phyloP scores from a whole-genome alignment of 2,113 vertebrate genomes.

The Etheostoma spectabile region DNA sequence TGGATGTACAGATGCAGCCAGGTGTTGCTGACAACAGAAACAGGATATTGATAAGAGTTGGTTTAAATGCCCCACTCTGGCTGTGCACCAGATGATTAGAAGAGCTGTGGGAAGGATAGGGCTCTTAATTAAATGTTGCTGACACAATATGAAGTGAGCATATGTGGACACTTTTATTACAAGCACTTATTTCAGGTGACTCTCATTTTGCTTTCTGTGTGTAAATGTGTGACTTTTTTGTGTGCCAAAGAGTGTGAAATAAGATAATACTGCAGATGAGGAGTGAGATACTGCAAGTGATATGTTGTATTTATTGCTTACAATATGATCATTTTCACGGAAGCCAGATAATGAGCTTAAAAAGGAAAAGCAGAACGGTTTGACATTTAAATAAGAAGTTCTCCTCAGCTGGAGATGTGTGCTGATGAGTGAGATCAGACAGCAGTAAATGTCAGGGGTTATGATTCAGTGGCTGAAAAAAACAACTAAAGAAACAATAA shows the following conservation, averaged over 20 bases:
- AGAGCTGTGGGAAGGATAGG: conserved; percentile 6
- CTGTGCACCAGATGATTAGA: conserved; percentile 21
- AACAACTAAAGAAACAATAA: background rate
- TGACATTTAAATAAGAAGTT: conserved; percentile 41
- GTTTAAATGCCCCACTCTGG: conserved; percentile 43
- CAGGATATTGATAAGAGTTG: conserved; percentile 34
- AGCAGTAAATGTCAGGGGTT: conserved; percentile 40
- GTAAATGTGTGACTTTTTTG: conserved; percentile 8
- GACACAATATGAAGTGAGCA: conserved; percentile 13
- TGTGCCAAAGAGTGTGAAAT: conserved; percentile 15
- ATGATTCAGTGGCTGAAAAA: conserved; percentile 23
- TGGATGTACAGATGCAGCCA: conserved; percentile 30
- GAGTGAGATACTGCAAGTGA: conserved; percentile 12
- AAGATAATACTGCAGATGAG: conserved; percentile 9
- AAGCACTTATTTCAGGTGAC: conserved; percentile 32
- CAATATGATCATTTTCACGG: conserved; percentile 4
- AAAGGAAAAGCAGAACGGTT: conserved; percentile 27
- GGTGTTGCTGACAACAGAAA: conserved; percentile 45
- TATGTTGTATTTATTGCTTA: conserved; percentile 36
- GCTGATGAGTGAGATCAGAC: conserved; percentile 6
- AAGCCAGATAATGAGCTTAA: conserved; percentile 14
- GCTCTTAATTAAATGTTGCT: background rate
- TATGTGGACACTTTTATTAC: conserved; percentile 38
- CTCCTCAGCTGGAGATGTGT: conserved; percentile 13
- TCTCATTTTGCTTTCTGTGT: conserved; percentile 28